A percentile compares a stretch with the other conserved stretches of the same genome.
Evolutionary conservation across 2,113 vertebrate species (phyloP).

Genomic region (Morone saxatilis): DNA sequence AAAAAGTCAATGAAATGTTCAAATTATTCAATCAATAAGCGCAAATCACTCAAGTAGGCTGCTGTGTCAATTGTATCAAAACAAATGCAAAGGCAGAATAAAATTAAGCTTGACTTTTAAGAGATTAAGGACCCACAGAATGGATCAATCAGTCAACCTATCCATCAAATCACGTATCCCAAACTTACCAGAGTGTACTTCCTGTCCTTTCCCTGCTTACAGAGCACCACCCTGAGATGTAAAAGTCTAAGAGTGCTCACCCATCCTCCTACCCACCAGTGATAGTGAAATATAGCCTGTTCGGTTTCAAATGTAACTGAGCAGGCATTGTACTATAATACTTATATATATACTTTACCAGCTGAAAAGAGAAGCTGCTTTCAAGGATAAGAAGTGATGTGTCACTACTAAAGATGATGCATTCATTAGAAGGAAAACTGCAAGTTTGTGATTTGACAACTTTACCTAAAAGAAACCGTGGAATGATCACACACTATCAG

Average conservation of each 20-base stretch:
- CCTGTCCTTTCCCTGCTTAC: conserved; percentile 9
- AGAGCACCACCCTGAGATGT: not conserved
- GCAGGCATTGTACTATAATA: not conserved
- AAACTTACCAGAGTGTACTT: conserved; percentile 18
- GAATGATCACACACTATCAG: not conserved
- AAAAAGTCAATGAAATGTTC: conserved; percentile 45
- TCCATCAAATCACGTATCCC: not conserved
- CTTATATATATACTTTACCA: not conserved
- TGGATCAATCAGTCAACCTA: conserved; percentile 11
- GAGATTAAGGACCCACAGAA: not conserved
- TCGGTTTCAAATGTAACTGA: not conserved
- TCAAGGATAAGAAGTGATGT: not conserved
- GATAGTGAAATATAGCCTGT: not conserved
- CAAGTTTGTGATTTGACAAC: not conserved
- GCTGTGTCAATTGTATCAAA: conserved; percentile 14
- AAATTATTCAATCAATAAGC: conserved; percentile 46
- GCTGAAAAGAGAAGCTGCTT: not conserved
- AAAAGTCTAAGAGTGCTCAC: not conserved
- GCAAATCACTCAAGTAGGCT: conserved; percentile 15
- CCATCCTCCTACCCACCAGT: not conserved
- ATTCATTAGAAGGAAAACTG: not conserved
- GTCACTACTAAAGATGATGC: not conserved
- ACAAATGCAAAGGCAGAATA: not conserved
- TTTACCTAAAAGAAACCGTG: not conserved
- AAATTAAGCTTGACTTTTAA: conserved; percentile 11